phyloP scores from a whole-genome alignment of 1,140 invertebrate genomes.

The Chionoecetes opilio region DNA sequence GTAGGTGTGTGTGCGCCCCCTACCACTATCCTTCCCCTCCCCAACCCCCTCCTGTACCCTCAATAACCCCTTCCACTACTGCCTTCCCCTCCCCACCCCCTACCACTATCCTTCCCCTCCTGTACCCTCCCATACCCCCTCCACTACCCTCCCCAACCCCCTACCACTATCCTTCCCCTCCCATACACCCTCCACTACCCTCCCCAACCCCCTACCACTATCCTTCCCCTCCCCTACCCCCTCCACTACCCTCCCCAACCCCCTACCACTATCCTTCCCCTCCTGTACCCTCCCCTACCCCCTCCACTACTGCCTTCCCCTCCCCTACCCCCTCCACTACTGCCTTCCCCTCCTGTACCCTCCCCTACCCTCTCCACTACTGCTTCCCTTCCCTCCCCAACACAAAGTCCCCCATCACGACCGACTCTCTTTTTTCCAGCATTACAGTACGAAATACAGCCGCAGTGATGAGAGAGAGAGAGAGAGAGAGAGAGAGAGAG shows the following conservation, averaged over 20 bases:
- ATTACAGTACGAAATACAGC: background rate
- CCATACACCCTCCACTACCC: too few species aligned
- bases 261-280: too few species aligned
- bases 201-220: background rate
- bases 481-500: background rate
- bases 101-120: background rate
- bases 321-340: background rate
- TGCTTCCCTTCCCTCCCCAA: too few species aligned
- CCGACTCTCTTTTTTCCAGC: too few species aligned
- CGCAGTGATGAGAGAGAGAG: background rate
- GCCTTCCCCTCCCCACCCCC: background rate
- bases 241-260: too few species aligned
- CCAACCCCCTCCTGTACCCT: background rate
- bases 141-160: too few species aligned
- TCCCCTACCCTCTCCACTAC: background rate
- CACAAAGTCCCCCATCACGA: too few species aligned
- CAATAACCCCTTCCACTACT: too few species aligned
- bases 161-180: too few species aligned
- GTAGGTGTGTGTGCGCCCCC: slow-evolving; percentile 45
- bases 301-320: background rate
- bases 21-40: background rate
- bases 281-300: background rate
- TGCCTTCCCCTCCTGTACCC: background rate
- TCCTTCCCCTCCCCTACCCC: background rate
- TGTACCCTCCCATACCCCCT: background rate